These are phyloP conservation scores for Procambarus virginalis DNA, from an alignment of 1,140 invertebrate species.

Conservation along the genomic window DNA sequence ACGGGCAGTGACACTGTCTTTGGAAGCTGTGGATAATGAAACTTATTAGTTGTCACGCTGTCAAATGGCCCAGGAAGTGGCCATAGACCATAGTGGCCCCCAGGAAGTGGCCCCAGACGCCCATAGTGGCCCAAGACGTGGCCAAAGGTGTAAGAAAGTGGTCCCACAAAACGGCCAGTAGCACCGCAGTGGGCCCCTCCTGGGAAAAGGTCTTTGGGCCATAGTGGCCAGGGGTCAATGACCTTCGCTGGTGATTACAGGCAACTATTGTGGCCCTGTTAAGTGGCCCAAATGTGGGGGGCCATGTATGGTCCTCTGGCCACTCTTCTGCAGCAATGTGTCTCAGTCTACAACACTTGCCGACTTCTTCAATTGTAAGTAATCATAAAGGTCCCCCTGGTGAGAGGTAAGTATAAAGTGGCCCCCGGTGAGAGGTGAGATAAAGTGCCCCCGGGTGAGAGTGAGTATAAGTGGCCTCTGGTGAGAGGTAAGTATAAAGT, in stretches of 20 bases:
- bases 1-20: too few species aligned
- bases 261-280: background rate
- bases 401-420: background rate
- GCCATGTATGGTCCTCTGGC: background rate
- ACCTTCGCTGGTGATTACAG: background rate
- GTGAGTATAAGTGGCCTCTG: too few species aligned
- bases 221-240: background rate
- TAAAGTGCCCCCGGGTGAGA: too few species aligned
- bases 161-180: background rate
- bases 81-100: too few species aligned
- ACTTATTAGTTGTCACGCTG: too few species aligned
- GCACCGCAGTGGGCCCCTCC: background rate
- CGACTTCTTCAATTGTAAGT: slow-evolving; percentile 50
- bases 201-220: background rate
- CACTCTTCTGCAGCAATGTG: slow-evolving; percentile 18
- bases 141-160: background rate
- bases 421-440: too few species aligned
- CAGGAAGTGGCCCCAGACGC: too few species aligned
- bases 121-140: background rate
- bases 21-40: too few species aligned
- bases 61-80: too few species aligned
- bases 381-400: too few species aligned
- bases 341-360: slow-evolving; percentile 29
- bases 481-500: too few species aligned
- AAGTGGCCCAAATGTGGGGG: background rate